Evolutionary conservation across 2,888 invertebrate species (phyloP).

Genomic region (Drosophila mimica): DNA sequence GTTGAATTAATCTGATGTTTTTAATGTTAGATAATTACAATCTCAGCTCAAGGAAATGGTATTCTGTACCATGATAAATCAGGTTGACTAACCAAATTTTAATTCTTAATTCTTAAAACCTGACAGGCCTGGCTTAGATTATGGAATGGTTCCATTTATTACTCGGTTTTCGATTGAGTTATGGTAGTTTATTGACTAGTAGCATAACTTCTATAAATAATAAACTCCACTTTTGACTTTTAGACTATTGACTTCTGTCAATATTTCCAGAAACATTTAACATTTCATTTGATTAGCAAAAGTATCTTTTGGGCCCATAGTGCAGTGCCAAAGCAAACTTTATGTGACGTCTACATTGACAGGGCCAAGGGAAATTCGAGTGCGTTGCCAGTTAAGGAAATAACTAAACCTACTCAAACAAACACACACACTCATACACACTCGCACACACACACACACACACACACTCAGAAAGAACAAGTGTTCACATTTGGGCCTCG

Average conservation of each 20-base stretch:
- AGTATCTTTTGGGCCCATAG: background rate
- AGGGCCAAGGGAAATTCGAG: conserved; percentile 66
- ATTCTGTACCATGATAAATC: background rate
- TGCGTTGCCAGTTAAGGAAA: conserved; percentile 58
- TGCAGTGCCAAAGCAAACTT: conserved; percentile 50
- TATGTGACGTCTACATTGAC: conserved; percentile 63
- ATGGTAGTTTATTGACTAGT: accelerated
- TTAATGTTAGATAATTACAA: background rate
- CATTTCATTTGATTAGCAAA: background rate
- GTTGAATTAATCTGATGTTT: background rate
- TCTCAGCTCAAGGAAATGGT: too few relatives aligned
- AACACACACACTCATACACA: background rate
- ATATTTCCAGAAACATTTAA: background rate
- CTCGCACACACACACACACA: background rate
- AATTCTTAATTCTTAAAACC: background rate
- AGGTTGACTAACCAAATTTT: background rate
- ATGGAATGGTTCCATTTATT: background rate
- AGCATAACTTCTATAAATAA: background rate
- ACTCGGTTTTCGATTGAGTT: background rate
- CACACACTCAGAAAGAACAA: background rate
- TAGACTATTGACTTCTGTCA: background rate
- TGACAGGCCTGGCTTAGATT: background rate
- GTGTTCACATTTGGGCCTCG: conserved; percentile 46
- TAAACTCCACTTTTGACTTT: background rate
- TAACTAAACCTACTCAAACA: conserved; percentile 13